These are phyloP conservation scores for Drosophila seguyi DNA, from an alignment of 1,140 invertebrate genomes.

Conservation along the genomic window DNA sequence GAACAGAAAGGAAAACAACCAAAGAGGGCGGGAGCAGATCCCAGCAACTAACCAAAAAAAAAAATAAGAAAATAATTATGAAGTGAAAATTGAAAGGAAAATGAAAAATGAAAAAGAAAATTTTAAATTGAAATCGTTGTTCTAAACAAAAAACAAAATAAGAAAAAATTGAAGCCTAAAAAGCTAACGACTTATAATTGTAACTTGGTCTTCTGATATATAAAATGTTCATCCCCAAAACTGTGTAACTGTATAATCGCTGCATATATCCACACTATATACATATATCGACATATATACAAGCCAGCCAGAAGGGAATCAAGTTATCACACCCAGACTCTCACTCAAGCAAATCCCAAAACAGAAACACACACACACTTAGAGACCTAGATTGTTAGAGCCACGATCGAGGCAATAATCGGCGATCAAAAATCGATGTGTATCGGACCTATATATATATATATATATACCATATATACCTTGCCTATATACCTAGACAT, in stretches of 20 bases:
- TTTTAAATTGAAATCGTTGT: constrained; percentile 36
- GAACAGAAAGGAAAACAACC: constrained; percentile 28
- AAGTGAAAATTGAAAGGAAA: constrained; percentile 3
- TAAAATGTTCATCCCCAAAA: constrained; percentile 55
- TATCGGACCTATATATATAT: constrained; percentile 23
- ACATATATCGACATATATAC: constrained; percentile 22
- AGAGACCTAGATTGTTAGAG: constrained; percentile 57
- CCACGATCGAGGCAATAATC: constrained; percentile 47
- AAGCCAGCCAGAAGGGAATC: constrained; percentile 43
- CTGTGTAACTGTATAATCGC: constrained; percentile 53
- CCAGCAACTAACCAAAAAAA: constrained; percentile 36
- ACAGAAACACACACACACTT: constrained; percentile 37
- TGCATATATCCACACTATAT: constrained; percentile 34
- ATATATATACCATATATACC: constrained; percentile 37
- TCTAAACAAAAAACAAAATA: constrained; percentile 31
- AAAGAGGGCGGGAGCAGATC: constrained; percentile 23
- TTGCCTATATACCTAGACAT: constrained; percentile 64
- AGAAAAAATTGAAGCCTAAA: constrained; percentile 49
- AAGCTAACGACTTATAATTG: constrained; percentile 77
- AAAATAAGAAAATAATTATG: constrained; percentile 18
- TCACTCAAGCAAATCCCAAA: constrained; percentile 8
- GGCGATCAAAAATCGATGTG: constrained; percentile 34
- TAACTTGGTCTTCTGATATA: constrained; percentile 78
- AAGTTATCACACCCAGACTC: constrained; percentile 42
- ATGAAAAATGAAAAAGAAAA: constrained; percentile 16